Percentiles rank a stretch among this genome's conserved stretches.
Evolutionary conservation across 2,113 vertebrate genomes (phyloP).

Genomic region (Chelonoidis abingdonii): DNA sequence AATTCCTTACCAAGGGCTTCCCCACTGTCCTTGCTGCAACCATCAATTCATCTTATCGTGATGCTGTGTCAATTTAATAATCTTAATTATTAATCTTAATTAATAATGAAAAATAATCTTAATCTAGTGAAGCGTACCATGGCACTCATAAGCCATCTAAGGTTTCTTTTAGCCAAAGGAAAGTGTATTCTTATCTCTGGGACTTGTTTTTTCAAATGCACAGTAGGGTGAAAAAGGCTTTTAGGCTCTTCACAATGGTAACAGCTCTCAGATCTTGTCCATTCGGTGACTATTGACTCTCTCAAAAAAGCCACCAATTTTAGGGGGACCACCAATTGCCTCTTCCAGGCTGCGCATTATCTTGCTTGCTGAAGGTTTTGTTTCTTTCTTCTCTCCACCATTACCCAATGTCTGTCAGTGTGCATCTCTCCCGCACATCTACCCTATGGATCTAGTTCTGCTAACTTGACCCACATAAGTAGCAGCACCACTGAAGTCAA

Average conservation of each 20-base stretch:
- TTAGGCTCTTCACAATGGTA: neutral
- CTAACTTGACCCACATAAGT: neutral
- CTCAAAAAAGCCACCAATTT: neutral
- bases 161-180: slow-evolving; percentile 30
- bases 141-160: slow-evolving; percentile 70
- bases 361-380: neutral
- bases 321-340: neutral
- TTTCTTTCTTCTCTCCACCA: neutral
- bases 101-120: too few species aligned
- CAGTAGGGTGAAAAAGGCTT: slow-evolving; percentile 21
- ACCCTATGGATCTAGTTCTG: neutral
- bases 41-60: slow-evolving; percentile 71
- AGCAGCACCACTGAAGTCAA: neutral
- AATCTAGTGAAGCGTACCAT: slow-evolving; percentile 48
- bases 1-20: slow-evolving; percentile 73
- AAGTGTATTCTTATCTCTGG: slow-evolving; percentile 46
- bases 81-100: slow-evolving; percentile 56
- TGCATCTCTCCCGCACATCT: neutral
- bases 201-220: slow-evolving; percentile 39
- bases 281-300: neutral
- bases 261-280: neutral
- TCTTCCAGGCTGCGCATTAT: neutral
- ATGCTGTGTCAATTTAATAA: slow-evolving; percentile 71
- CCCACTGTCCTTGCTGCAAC: slow-evolving; percentile 43
- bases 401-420: neutral